Conservation (phyloP, 2,113 vertebrate species). For the Centropus bengalensis region DNA sequence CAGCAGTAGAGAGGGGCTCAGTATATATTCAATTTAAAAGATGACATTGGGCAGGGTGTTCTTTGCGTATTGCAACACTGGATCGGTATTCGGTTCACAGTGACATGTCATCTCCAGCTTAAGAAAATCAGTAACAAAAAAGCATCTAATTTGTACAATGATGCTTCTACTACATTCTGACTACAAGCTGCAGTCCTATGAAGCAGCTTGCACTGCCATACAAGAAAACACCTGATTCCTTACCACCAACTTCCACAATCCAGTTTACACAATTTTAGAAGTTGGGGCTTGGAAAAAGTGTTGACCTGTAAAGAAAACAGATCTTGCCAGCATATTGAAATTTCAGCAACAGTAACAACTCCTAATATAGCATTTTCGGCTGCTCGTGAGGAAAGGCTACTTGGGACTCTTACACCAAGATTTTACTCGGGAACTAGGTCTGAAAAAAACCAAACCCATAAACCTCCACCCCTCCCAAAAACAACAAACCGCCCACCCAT, state of each 20-base stretch:
- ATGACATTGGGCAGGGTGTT: neutral
- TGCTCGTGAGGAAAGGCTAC: neutral
- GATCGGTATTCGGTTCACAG: neutral
- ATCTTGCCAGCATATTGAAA: neutral
- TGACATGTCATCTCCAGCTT: neutral
- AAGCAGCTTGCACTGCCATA: neutral
- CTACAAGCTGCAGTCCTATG: neutral
- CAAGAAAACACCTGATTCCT: neutral
- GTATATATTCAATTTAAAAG: neutral
- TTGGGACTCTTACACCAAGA: neutral
- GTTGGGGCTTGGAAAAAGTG: neutral
- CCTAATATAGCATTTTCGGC: neutral
- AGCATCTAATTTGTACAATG: neutral
- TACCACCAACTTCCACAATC: neutral
- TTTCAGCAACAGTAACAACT: neutral
- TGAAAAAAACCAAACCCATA: neutral
- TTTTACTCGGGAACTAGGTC: neutral
- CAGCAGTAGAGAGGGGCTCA: neutral
- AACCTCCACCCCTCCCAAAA: no score
- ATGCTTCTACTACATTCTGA: neutral
- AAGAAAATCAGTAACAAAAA: neutral
- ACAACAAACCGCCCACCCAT: accelerated
- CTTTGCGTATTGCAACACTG: neutral
- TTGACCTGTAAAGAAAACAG: neutral
- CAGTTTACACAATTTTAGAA: neutral